These are phyloP conservation scores for Talpa occidentalis DNA, from an alignment of 2,113 vertebrate genomes.

Conservation along the genomic window DNA sequence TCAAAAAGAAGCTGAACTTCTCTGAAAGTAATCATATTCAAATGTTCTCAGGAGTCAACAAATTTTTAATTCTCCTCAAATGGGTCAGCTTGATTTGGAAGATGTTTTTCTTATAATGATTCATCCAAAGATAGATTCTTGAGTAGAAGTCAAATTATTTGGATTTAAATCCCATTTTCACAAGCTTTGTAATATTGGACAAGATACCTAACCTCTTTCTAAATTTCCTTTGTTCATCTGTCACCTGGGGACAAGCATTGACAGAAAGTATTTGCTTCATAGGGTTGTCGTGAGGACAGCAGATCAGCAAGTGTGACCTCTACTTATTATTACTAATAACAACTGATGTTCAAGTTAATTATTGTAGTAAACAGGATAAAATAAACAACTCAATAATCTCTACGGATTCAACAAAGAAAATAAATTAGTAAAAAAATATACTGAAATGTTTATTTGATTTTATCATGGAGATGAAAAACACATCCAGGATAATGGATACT, in stretches of 20 bases:
- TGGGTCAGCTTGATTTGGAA: not conserved
- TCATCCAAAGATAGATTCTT: not conserved
- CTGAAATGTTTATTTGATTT: not conserved
- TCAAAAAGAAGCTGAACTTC: not conserved
- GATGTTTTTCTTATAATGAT: constrained; percentile 7
- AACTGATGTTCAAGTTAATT: not conserved
- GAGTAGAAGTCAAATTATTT: not conserved
- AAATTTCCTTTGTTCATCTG: not conserved
- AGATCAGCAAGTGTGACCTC: not conserved
- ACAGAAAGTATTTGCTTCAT: not conserved
- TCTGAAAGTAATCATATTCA: not conserved
- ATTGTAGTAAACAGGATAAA: not conserved
- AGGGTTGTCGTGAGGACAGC: not conserved
- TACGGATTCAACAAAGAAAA: not conserved
- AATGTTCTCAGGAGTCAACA: not conserved
- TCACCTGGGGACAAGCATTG: not conserved
- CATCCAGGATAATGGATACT: not conserved
- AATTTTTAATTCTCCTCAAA: not conserved
- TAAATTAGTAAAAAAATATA: not conserved
- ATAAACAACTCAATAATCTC: not conserved
- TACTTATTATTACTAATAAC: not conserved
- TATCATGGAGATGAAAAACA: not conserved
- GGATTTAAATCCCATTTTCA: not conserved
- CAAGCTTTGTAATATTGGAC: not conserved
- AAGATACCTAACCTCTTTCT: not conserved